phyloP scores from a whole-genome alignment of 2,888 invertebrate genomes.

The Cataglyphis livida region DNA sequence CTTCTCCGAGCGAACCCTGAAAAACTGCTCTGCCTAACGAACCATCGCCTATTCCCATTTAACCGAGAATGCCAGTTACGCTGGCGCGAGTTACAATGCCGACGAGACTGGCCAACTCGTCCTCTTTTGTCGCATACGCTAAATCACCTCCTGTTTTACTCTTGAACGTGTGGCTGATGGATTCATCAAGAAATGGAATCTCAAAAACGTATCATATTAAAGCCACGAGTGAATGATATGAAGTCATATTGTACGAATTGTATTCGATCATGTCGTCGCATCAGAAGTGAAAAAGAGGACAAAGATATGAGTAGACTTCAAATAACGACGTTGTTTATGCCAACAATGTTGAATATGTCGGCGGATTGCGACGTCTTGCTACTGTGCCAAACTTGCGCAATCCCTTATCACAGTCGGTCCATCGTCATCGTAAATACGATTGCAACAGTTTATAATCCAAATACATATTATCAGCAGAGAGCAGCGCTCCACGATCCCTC shows the following conservation, averaged over 20 bases:
- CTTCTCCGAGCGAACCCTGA: constrained; percentile 75
- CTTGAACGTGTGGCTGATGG: neutral
- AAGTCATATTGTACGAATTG: neutral
- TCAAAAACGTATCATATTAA: neutral
- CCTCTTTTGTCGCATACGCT: constrained; percentile 20
- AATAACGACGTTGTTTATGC: neutral
- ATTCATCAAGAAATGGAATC: neutral
- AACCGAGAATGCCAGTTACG: constrained; percentile 77
- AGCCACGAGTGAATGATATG: neutral
- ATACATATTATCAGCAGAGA: constrained; percentile 73
- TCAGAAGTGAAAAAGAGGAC: constrained; percentile 13
- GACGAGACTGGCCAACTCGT: constrained; percentile 57
- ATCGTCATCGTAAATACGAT: constrained; percentile 79
- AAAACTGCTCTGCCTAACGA: constrained; percentile 84
- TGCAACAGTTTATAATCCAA: constrained; percentile 80
- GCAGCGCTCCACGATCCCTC: constrained; percentile 42
- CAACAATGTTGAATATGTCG: constrained; percentile 41
- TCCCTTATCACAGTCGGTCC: constrained; percentile 76
- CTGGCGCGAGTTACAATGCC: constrained; percentile 53
- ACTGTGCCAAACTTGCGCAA: constrained; percentile 78
- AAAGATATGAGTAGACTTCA: constrained; percentile 7
- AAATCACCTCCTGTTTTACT: neutral
- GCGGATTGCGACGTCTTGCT: constrained; percentile 74
- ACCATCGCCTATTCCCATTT: constrained; percentile 82
- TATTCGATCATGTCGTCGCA: neutral